phyloP scores from a whole-genome alignment of 2,113 vertebrate species.

The Chloroceryle aenea region DNA sequence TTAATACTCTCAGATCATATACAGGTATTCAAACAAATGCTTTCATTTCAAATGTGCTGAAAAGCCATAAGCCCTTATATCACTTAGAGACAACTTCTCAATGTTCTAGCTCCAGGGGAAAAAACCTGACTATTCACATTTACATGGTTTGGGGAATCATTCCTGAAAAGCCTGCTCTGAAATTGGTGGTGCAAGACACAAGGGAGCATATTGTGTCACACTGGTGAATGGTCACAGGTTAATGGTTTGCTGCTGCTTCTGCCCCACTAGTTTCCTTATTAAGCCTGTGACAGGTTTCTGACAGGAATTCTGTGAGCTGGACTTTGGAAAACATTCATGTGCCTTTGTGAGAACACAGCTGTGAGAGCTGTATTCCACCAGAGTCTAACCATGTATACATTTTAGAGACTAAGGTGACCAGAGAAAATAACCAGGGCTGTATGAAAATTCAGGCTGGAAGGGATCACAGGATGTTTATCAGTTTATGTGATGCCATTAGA shows the following conservation, averaged over 20 bases:
- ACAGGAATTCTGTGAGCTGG: accelerated
- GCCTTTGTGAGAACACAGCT: background rate
- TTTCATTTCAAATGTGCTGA: background rate
- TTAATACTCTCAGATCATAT: background rate
- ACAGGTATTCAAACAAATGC: background rate
- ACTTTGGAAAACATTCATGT: background rate
- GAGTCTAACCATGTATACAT: background rate
- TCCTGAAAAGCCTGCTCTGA: background rate
- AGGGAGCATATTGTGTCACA: background rate
- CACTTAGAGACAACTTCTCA: background rate
- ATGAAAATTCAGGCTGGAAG: background rate
- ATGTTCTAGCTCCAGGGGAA: background rate
- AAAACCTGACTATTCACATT: background rate
- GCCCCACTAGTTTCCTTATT: background rate
- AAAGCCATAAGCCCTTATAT: background rate
- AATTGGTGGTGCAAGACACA: background rate
- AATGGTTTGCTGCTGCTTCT: background rate
- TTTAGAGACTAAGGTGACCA: background rate
- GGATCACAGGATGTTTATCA: background rate
- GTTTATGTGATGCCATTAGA: background rate
- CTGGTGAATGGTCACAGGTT: background rate
- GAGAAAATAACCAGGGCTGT: background rate
- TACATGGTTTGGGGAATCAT: background rate
- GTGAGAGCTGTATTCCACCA: background rate
- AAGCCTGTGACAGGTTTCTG: background rate